phyloP scores from a whole-genome alignment of 2,797 vertebrate genomes.

The Malacoraja senta region DNA sequence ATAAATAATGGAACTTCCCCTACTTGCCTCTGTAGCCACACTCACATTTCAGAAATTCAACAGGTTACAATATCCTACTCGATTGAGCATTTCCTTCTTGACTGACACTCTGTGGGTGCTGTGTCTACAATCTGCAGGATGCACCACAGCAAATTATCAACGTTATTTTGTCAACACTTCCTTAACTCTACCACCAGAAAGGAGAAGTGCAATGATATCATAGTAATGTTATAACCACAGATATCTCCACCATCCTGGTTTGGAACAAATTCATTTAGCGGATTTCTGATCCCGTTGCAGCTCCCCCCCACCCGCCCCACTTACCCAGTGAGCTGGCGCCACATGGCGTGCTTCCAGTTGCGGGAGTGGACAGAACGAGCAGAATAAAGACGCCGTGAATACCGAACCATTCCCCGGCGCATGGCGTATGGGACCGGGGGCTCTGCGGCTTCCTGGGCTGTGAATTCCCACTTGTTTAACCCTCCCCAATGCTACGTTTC shows the following conservation, averaged over 20 bases:
- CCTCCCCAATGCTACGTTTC: too few species aligned
- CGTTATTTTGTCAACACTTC: not conserved
- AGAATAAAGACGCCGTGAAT: too few species aligned
- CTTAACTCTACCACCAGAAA: not conserved
- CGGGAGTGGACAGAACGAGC: too few species aligned
- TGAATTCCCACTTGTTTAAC: too few species aligned
- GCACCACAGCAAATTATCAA: not conserved
- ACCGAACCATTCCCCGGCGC: too few species aligned
- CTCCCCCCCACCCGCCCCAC: too few species aligned
- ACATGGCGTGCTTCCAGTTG: too few species aligned
- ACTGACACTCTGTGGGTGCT: not conserved
- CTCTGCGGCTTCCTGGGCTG: too few species aligned
- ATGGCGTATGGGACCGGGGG: too few species aligned
- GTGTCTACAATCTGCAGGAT: not conserved
- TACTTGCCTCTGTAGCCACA: not conserved
- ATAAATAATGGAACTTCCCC: not conserved
- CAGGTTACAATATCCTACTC: not conserved
- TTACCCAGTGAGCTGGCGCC: too few species aligned
- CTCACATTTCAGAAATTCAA: not conserved
- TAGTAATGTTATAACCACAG: not conserved
- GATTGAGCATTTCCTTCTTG: not conserved
- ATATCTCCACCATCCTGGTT: not conserved
- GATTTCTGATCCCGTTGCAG: too few species aligned
- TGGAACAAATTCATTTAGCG: not conserved
- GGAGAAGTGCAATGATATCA: not conserved